A percentile compares a stretch with the other conserved stretches of the same genome.
Evolutionary conservation across 2,113 vertebrate species (phyloP).

Genomic region (Melanocharis versteri): DNA sequence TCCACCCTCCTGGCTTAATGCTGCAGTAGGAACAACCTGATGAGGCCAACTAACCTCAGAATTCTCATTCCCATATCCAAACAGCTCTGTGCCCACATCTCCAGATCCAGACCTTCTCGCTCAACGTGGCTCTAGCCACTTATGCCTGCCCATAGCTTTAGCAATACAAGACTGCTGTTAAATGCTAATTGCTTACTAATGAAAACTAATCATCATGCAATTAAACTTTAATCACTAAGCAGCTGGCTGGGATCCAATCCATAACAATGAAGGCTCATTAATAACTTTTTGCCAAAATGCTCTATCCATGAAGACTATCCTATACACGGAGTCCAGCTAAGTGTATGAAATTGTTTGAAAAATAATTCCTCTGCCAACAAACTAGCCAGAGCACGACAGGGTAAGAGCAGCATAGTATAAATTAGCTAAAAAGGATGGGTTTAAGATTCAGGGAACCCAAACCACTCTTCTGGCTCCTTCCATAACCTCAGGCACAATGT

Average conservation of each 20-base stretch:
- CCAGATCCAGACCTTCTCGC: neutral
- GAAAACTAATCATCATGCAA: slow-evolving; percentile 64
- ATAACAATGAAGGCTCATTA: slow-evolving; percentile 49
- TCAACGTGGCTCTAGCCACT: neutral
- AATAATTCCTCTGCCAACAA: neutral
- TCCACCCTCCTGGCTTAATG: neutral
- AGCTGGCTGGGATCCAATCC: slow-evolving; percentile 47
- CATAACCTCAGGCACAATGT: neutral
- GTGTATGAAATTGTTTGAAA: neutral
- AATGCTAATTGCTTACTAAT: slow-evolving; percentile 61
- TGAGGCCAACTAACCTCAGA: neutral
- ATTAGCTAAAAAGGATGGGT: neutral
- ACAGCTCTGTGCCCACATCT: neutral
- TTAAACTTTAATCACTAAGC: slow-evolving; percentile 63
- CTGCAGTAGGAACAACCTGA: neutral
- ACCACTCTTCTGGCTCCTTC: neutral
- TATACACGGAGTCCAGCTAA: neutral
- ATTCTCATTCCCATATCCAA: neutral
- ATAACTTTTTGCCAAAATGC: slow-evolving; percentile 23
- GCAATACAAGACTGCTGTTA: slow-evolving; percentile 21
- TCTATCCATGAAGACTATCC: neutral
- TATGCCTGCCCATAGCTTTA: neutral
- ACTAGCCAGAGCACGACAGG: neutral
- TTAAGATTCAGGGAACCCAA: neutral
- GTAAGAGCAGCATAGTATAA: neutral